These are phyloP conservation scores for Pterophyllum scalare DNA, from an alignment of 2,113 vertebrate genomes.

Conservation along the genomic window DNA sequence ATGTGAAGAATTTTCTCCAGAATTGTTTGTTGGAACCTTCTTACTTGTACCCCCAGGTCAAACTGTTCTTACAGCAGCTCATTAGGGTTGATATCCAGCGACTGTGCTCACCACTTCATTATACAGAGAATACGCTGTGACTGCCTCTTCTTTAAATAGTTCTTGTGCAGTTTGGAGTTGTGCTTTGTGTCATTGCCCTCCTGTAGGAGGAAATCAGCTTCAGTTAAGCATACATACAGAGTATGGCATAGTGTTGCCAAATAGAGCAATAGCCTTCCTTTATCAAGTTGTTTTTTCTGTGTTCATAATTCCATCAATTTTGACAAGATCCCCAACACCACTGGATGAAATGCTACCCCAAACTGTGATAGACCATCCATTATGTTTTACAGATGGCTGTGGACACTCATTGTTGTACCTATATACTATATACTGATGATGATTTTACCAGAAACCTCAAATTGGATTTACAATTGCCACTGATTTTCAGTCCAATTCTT, in stretches of 20 bases:
- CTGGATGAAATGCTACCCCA: too few species aligned
- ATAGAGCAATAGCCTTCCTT: neutral
- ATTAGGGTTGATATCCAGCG: neutral
- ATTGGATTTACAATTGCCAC: neutral
- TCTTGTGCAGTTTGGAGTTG: neutral
- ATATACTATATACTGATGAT: neutral
- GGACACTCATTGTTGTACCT: too few species aligned
- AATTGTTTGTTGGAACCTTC: neutral
- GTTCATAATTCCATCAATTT: neutral
- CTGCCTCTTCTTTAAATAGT: conserved; percentile 7
- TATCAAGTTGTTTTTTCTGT: neutral
- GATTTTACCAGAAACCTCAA: neutral
- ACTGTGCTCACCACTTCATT: neutral
- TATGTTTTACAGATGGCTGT: too few species aligned
- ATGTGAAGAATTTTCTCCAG: neutral
- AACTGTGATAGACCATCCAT: too few species aligned
- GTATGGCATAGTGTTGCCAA: neutral
- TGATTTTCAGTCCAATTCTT: neutral
- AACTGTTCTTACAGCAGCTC: neutral
- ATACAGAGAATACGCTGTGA: neutral
- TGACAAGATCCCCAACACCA: too few species aligned
- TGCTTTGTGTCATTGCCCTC: conserved; percentile 4
- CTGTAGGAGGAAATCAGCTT: neutral
- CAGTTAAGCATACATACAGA: neutral
- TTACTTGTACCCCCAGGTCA: neutral